Conservation (phyloP, 2,113 vertebrate genomes). For the Melanerpes aurifrons region DNA sequence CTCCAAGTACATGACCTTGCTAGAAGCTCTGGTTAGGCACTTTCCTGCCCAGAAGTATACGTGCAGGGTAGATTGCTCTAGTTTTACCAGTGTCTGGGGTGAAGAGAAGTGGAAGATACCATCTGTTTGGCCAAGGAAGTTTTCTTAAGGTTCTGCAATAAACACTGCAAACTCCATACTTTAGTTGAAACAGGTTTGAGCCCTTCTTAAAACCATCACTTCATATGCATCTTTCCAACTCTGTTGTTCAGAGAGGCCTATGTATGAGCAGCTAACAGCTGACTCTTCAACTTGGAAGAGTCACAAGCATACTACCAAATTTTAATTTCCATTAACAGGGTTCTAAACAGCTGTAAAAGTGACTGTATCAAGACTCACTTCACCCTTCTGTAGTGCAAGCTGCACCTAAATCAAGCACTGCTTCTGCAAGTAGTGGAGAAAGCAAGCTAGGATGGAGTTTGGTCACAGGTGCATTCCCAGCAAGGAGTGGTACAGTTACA, state of each 20-base stretch:
- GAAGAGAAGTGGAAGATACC: not conserved
- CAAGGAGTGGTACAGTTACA: not conserved
- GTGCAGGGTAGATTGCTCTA: not conserved
- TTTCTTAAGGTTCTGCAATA: not conserved
- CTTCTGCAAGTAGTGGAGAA: not conserved
- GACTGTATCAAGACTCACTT: not conserved
- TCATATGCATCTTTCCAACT: not conserved
- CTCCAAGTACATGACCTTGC: constrained; percentile 3
- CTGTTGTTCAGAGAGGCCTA: not conserved
- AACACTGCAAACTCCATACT: not conserved
- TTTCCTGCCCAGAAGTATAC: not conserved
- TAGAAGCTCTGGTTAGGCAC: not conserved
- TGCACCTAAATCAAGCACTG: not conserved
- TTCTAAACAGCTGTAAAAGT: not conserved
- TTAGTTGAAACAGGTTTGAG: not conserved
- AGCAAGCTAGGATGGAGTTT: not conserved
- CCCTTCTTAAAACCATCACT: not conserved
- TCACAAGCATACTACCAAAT: not conserved
- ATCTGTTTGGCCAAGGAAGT: not conserved
- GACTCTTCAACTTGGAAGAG: not conserved
- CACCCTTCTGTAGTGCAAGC: not conserved
- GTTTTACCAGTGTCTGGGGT: not conserved
- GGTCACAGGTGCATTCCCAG: not conserved
- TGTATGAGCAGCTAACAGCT: not conserved
- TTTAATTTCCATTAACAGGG: not conserved